Conservation (phyloP, 2,888 invertebrate species). For the Steinernema hermaphroditum region DNA sequence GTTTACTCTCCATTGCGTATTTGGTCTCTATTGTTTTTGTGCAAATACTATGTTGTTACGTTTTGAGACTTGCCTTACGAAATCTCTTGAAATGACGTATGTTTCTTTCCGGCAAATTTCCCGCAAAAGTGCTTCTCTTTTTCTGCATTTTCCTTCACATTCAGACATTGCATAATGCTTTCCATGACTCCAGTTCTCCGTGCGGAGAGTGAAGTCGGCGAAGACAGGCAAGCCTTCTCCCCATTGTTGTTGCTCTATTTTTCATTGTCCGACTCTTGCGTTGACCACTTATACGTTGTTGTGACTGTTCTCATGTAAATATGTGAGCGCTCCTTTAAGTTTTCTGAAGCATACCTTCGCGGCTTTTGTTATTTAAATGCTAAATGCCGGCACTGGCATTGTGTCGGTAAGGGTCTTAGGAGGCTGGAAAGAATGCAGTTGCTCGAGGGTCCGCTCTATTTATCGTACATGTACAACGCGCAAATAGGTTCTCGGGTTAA, state of each 20-base stretch:
- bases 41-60: slow-evolving; percentile 26
- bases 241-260: neutral
- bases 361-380: too few species aligned
- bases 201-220: neutral
- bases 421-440: too few species aligned
- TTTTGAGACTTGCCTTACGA: slow-evolving; percentile 25
- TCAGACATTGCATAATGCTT: slow-evolving; percentile 1
- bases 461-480: too few species aligned
- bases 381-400: too few species aligned
- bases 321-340: slow-evolving; percentile 5
- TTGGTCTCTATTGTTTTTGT: slow-evolving; percentile 28
- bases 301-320: slow-evolving; percentile 31
- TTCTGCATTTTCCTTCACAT: too few species aligned
- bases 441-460: too few species aligned
- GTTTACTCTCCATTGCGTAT: neutral
- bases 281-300: slow-evolving; percentile 17
- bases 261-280: slow-evolving; percentile 4
- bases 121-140: too few species aligned
- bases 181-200: neutral
- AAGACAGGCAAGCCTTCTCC: neutral
- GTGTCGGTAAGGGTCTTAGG: too few species aligned
- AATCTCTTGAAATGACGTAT: neutral
- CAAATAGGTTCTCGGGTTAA: too few species aligned
- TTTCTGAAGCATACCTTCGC: neutral
- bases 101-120: too few species aligned